Evolutionary conservation across 2,888 invertebrate genomes (phyloP).

Genomic region (Cephonodes hylas): DNA sequence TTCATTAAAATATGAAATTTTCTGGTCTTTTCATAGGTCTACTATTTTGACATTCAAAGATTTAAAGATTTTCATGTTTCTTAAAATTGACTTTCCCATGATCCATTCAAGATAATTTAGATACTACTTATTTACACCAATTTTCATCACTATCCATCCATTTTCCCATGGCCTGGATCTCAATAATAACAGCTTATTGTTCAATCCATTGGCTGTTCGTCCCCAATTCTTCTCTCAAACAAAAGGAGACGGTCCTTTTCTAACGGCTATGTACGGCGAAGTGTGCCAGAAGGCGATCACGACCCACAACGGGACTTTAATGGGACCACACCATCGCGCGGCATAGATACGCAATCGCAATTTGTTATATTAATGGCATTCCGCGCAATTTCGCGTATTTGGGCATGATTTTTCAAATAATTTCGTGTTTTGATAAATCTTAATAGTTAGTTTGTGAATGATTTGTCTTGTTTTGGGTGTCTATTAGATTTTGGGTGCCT

Average conservation of each 20-base stretch:
- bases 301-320: slow-evolving; percentile 31
- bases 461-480: too few species aligned
- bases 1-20: too few species aligned
- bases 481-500: too few species aligned
- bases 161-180: not conserved
- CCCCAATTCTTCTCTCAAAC: slow-evolving; percentile 6
- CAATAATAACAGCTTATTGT: not conserved
- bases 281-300: slow-evolving; percentile 27
- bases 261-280: slow-evolving; percentile 27
- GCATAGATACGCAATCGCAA: slow-evolving; percentile 19
- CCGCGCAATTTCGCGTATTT: not conserved
- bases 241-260: slow-evolving; percentile 17
- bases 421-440: too few species aligned
- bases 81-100: too few species aligned
- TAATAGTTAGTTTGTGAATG: too few species aligned
- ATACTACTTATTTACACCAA: too few species aligned
- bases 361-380: slow-evolving; percentile 10
- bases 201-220: not conserved
- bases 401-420: not conserved
- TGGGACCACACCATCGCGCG: slow-evolving; percentile 30
- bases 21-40: too few species aligned
- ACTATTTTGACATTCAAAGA: too few species aligned
- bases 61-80: too few species aligned
- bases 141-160: not conserved
- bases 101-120: too few species aligned